These are phyloP conservation scores for Phoenicopterus ruber DNA, from an alignment of 2,113 vertebrate species.

Conservation along the genomic window DNA sequence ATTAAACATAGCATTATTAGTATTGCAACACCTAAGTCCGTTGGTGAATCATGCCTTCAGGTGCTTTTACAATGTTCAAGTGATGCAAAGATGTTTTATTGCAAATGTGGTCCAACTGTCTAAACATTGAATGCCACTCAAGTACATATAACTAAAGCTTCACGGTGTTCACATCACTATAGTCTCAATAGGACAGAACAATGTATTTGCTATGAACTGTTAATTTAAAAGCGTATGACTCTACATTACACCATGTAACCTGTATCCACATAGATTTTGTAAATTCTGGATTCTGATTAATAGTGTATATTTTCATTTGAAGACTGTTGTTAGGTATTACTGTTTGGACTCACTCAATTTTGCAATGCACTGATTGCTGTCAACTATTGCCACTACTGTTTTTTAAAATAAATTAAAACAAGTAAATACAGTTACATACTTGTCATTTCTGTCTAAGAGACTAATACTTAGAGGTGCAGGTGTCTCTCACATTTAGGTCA, in stretches of 20 bases:
- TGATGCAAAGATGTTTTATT: not conserved
- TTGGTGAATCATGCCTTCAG: not conserved
- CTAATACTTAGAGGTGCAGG: not conserved
- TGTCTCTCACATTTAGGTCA: not conserved
- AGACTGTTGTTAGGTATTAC: not conserved
- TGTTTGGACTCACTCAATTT: not conserved
- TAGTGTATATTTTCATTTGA: not conserved
- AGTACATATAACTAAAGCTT: not conserved
- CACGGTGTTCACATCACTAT: accelerated
- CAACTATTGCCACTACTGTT: not conserved
- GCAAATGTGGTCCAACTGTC: not conserved
- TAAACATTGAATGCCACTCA: not conserved
- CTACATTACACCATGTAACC: not conserved
- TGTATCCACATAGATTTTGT: not conserved
- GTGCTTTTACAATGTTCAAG: not conserved
- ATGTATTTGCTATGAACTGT: not conserved
- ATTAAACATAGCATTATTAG: not conserved
- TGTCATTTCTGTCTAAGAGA: not conserved
- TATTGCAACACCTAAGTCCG: not conserved
- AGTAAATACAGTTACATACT: not conserved
- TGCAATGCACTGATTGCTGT: not conserved
- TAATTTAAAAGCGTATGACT: not conserved
- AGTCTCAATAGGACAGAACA: not conserved
- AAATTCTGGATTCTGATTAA: not conserved
- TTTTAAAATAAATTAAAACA: not conserved